Evolutionary conservation across 2,888 invertebrate species (phyloP), one percentile per base, ranked within the genome.

Genomic region (Hypercompe scribonia): DNA sequence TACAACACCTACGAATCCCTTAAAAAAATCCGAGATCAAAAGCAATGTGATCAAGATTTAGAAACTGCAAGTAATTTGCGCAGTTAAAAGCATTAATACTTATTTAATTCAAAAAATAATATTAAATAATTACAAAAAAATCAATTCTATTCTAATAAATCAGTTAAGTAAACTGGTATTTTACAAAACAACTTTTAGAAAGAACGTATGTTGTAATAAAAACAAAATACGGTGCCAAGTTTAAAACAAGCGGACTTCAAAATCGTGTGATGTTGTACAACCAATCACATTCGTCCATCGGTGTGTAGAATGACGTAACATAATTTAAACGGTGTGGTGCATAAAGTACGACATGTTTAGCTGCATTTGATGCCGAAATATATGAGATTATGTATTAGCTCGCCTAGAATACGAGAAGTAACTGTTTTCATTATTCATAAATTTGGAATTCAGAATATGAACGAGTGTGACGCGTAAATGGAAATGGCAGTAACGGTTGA

Each of bases 321-420:
- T 64, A 70, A 46, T 65, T 61, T 67, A 71, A 74, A 70, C 70
- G 74, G 70, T 63, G 50, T 68, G 74, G 70, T 63, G 50, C 42
- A 68, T 31, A 28, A 68, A 33, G 46, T 63, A 67, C 50, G 13
- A 65, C 21, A 69, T 46, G 28, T 64, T 39, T 65, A n/a, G 50
- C 11, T 18, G 8, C 21, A 18, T 63, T 36, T 63, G 24, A 46
- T 15, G 46, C 31, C 24, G 34, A 50, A 31, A 31, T 31, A 5
- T 61, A 31, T 31, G 15, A 31, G 31, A 18, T 61, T 58, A 50
- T 24, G 8, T 31, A 61, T 31, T 28, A 28, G n/a, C 15, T 13
- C 28, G 11, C 58, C 28, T 58, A 28, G 13, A n/a, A 28, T 24
- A 7, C 3, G 36, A 36, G 8, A 18, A 5, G 61, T 8, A n/a